Percentiles rank a stretch among this genome's conserved stretches.
Evolutionary conservation across 2,888 invertebrate species (phyloP).

Genomic region (Lissonota sp.): DNA sequence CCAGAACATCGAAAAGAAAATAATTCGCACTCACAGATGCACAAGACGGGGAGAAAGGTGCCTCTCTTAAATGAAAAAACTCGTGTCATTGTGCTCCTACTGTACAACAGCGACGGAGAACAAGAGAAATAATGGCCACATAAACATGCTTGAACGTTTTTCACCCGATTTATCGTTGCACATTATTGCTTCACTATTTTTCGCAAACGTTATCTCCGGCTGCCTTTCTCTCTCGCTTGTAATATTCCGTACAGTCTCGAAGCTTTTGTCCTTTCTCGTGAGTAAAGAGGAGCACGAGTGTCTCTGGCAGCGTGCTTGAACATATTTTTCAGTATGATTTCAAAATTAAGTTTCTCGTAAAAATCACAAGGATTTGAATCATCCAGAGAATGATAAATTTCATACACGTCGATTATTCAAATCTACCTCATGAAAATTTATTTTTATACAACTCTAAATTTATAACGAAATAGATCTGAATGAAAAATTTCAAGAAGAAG

Average conservation of each 20-base stretch:
- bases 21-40: no score
- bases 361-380: background rate
- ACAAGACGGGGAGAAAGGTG: no score
- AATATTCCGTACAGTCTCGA: background rate
- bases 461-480: background rate
- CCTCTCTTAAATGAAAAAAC: no score
- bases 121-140: conserved; percentile 46
- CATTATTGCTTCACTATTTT: conserved; percentile 44
- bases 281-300: background rate
- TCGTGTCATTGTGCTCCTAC: background rate
- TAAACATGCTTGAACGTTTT: conserved; percentile 48
- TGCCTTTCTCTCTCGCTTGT: background rate
- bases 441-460: background rate
- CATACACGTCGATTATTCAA: no score
- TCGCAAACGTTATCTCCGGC: background rate
- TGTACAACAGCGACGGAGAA: conserved; percentile 8
- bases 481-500: background rate
- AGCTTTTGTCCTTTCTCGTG: background rate
- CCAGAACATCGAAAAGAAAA: no score
- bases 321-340: no score
- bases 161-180: conserved; percentile 36
- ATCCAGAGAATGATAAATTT: background rate
- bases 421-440: background rate
- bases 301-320: background rate
- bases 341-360: no score